phyloP scores from a whole-genome alignment of 2,797 vertebrate species.

The Aplochiton taeniatus region DNA sequence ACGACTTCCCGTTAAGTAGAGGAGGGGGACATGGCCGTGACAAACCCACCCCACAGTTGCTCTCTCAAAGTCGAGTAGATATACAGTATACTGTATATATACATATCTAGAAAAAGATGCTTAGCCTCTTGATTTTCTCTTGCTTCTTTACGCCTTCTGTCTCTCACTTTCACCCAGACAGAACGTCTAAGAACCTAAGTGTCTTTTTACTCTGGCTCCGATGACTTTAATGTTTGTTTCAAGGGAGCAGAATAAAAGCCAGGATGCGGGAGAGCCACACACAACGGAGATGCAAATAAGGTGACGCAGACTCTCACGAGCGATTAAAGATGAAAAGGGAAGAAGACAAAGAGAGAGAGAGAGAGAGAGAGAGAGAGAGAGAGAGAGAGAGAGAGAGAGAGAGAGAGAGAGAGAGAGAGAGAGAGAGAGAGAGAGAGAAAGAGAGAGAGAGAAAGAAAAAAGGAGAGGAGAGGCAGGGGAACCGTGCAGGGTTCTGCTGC shows the following conservation, averaged over 20 bases:
- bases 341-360: too few species aligned
- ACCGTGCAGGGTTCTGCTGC: constrained; percentile 62
- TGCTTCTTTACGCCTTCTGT: constrained; percentile 5
- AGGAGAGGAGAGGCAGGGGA: constrained; percentile 23
- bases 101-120: too few species aligned
- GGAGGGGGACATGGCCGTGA: constrained; percentile 23
- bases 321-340: constrained; percentile 73
- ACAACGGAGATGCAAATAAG: constrained; percentile 67
- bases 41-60: constrained; percentile 21
- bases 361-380: constrained; percentile 60
- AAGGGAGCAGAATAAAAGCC: constrained; percentile 25
- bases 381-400: constrained; percentile 48
- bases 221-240: constrained; percentile 33
- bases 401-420: too few species aligned
- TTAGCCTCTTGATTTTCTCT: too few species aligned
- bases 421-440: constrained; percentile 61
- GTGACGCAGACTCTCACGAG: constrained; percentile 48
- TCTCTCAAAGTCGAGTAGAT: constrained; percentile 12
- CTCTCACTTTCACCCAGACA: constrained; percentile 19
- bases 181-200: constrained; percentile 6
- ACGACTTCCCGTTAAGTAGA: constrained; percentile 30
- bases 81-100: too few species aligned
- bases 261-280: constrained; percentile 54
- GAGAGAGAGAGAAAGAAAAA: constrained; percentile 49
- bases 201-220: not conserved